Percentiles rank a stretch among this genome's conserved stretches.
Conservation (phyloP, 92 coral and sea anemone genomes). For the Virgularia gustaviana region DNA sequence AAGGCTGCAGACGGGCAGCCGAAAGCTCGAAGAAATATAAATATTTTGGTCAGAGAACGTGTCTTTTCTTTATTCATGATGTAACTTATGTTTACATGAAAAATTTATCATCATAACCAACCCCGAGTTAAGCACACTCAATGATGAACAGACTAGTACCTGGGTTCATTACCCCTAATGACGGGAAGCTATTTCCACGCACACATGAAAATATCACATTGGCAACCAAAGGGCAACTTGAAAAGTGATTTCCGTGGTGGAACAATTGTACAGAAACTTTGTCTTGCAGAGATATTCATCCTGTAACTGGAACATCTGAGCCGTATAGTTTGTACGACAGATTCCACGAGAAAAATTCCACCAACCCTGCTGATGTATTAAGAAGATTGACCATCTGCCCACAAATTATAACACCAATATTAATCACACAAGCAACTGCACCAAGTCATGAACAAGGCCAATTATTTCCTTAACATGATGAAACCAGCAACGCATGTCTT, state of each 20-base stretch:
- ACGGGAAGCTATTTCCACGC: slow-evolving; percentile 35
- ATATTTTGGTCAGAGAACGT: too few relatives aligned
- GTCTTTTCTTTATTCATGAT: too few relatives aligned
- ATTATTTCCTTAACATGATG: slow-evolving; percentile 55
- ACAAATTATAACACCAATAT: too few relatives aligned
- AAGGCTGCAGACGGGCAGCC: too few relatives aligned
- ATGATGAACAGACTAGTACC: slow-evolving; percentile 40
- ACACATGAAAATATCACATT: slow-evolving; percentile 26
- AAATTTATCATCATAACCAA: too few relatives aligned
- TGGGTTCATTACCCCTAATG: slow-evolving; percentile 33
- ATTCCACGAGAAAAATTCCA: slow-evolving; percentile 50
- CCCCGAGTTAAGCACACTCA: too few relatives aligned
- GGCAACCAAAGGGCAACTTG: slow-evolving; percentile 37
- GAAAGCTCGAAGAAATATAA: too few relatives aligned
- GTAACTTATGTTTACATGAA: too few relatives aligned
- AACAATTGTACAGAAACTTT: not conserved
- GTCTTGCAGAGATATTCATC: slow-evolving; percentile 21
- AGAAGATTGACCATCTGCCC: slow-evolving; percentile 46
- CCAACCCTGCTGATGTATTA: slow-evolving; percentile 29
- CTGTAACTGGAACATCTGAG: slow-evolving; percentile 41
- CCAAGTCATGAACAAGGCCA: slow-evolving; percentile 40
- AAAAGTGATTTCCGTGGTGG: slow-evolving; percentile 27
- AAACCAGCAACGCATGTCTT: slow-evolving; percentile 53
- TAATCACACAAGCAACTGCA: slow-evolving; percentile 50
- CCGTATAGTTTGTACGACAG: slow-evolving; percentile 42